Evolutionary conservation across 2,888 invertebrate genomes (phyloP).

Genomic region (Parapristionchus giblindavisi): DNA sequence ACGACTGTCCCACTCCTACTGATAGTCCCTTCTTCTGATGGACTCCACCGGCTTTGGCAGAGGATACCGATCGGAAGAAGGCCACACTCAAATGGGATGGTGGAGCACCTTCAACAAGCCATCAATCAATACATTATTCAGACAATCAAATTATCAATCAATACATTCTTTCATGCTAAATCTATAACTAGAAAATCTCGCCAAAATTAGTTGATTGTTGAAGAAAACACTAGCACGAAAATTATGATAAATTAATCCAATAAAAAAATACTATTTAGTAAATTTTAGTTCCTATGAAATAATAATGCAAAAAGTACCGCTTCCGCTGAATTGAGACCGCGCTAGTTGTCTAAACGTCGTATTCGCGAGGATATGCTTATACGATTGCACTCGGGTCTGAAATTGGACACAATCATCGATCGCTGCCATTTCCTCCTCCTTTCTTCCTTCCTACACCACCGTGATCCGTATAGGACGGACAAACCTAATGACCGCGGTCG

Average conservation of each 20-base stretch:
- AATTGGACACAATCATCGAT: neutral
- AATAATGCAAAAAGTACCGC: neutral
- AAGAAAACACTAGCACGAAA: too few relatives aligned
- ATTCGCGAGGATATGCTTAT: constrained; percentile 39
- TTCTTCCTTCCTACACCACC: neutral
- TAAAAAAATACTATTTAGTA: neutral
- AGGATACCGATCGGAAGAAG: constrained; percentile 29
- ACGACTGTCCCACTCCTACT: neutral
- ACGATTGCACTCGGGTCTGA: constrained; percentile 27
- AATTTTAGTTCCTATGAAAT: too few relatives aligned
- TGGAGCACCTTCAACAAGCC: neutral
- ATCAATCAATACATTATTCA: too few relatives aligned
- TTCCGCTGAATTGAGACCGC: constrained; percentile 15
- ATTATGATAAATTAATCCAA: neutral
- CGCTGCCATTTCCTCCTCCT: neutral
- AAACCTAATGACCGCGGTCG: neutral
- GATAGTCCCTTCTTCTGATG: constrained; percentile 3
- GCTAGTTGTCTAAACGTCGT: constrained; percentile 23
- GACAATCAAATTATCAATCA: too few relatives aligned
- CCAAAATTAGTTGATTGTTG: too few relatives aligned
- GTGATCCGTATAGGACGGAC: neutral
- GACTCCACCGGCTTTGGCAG: neutral
- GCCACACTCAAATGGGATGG: constrained; percentile 17
- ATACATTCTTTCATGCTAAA: too few relatives aligned
- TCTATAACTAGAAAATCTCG: too few relatives aligned